These are phyloP conservation scores for Rhamnusium bicolor DNA, from an alignment of 2,888 invertebrate genomes.

Conservation along the genomic window DNA sequence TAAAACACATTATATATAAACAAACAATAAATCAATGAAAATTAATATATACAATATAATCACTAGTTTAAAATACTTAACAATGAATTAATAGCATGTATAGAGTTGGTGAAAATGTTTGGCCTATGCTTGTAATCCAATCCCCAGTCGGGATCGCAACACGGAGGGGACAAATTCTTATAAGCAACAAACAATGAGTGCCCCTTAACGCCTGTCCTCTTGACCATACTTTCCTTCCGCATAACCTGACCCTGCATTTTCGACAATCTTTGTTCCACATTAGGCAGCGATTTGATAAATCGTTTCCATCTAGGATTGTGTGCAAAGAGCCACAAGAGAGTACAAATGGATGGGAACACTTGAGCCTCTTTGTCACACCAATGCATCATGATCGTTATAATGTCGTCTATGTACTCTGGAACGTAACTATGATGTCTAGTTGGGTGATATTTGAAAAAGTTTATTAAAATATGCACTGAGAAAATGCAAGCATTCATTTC, in stretches of 20 bases:
- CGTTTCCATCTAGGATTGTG: conserved; percentile 72
- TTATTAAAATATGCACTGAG: conserved; percentile 77
- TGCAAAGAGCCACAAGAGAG: conserved; percentile 79
- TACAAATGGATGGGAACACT: conserved; percentile 78
- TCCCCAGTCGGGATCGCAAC: conserved; percentile 66
- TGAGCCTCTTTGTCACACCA: conserved; percentile 80
- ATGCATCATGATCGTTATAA: conserved; percentile 78
- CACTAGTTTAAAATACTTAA: conserved; percentile 46
- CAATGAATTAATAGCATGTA: conserved; percentile 60
- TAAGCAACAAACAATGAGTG: conserved; percentile 56
- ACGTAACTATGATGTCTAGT: conserved; percentile 77
- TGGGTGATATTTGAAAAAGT: conserved; percentile 77
- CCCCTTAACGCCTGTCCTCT: conserved; percentile 46
- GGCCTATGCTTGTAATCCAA: conserved; percentile 63
- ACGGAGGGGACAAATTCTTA: conserved; percentile 58
- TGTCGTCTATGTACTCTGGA: conserved; percentile 75
- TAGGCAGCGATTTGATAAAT: conserved; percentile 64
- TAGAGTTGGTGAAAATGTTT: conserved; percentile 63
- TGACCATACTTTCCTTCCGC: conserved; percentile 66
- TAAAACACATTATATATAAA: not conserved
- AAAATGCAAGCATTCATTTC: conserved; percentile 75
- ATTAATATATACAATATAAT: conserved; percentile 17
- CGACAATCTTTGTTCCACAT: conserved; percentile 57
- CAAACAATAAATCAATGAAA: conserved; percentile 9
- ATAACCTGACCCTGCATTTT: conserved; percentile 61